A percentile compares a stretch with the other conserved stretches of the same genome.
These are phyloP conservation scores for Reticulitermes speratus DNA, from an alignment of 1,140 invertebrate species.

Conservation along the genomic window DNA sequence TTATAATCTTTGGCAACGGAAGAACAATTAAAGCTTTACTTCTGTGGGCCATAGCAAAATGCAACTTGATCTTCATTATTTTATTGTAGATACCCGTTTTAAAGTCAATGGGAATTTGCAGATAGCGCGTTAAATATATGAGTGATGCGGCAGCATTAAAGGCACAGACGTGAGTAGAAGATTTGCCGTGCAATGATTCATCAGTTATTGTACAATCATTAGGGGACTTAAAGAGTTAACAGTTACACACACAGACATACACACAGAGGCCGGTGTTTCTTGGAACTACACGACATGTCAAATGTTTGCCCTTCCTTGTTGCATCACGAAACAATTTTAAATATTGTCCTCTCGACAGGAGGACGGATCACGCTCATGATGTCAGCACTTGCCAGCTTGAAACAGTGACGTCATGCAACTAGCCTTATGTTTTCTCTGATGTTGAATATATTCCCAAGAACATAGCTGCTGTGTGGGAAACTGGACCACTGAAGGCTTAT, in stretches of 20 bases:
- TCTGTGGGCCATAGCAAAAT: too few relatives aligned
- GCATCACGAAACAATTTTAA: not conserved
- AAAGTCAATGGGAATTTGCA: too few relatives aligned
- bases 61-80: too few relatives aligned
- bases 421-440: too few relatives aligned
- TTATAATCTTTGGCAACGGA: too few relatives aligned
- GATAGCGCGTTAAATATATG: not conserved
- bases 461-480: too few relatives aligned
- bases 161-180: not conserved
- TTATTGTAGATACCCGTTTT: too few relatives aligned
- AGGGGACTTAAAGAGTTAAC: not conserved
- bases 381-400: not conserved
- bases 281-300: not conserved
- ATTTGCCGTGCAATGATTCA: not conserved
- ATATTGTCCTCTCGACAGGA: not conserved
- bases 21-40: too few relatives aligned
- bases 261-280: not conserved
- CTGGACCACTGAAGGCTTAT: too few relatives aligned
- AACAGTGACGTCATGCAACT: not conserved
- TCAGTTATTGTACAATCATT: slow-evolving; percentile 13
- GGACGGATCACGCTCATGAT: not conserved
- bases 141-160: not conserved
- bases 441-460: too few relatives aligned
- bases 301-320: slow-evolving; percentile 15
- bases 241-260: not conserved